These are phyloP conservation scores for Diloba caeruleocephala DNA, from an alignment of 2,888 invertebrate species.

Conservation along the genomic window DNA sequence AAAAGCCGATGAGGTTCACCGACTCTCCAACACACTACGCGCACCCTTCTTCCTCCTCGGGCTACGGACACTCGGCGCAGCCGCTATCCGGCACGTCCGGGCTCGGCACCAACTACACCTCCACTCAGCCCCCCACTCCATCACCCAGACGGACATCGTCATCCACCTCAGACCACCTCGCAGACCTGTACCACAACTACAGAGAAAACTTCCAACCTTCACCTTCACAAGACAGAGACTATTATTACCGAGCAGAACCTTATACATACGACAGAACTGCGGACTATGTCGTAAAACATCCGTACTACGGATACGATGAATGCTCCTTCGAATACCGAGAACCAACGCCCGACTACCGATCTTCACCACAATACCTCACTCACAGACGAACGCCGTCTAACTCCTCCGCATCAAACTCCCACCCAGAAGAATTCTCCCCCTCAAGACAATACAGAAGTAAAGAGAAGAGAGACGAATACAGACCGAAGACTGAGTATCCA, in stretches of 20 bases:
- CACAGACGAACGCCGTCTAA: constrained; percentile 95
- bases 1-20: constrained; percentile 92
- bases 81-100: constrained; percentile 87
- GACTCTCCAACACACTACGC: constrained; percentile 93
- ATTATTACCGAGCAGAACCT: constrained; percentile 75
- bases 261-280: constrained; percentile 81
- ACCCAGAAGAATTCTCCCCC: constrained; percentile 83
- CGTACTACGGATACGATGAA: constrained; percentile 81
- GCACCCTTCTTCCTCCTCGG: constrained; percentile 83
- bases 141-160: constrained; percentile 93
- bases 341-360: constrained; percentile 76
- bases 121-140: constrained; percentile 89
- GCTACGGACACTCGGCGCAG: constrained; percentile 84
- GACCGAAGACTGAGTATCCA: constrained; percentile 78
- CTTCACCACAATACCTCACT: constrained; percentile 75
- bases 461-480: constrained; percentile 70
- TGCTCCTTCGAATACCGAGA: constrained; percentile 79
- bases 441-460: constrained; percentile 73
- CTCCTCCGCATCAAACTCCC: constrained; percentile 90
- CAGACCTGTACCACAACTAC: constrained; percentile 89
- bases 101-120: constrained; percentile 86
- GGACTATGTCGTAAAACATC: constrained; percentile 82
- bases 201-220: constrained; percentile 83
- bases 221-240: constrained; percentile 74
- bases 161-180: constrained; percentile 89